These are phyloP conservation scores for Ailuropoda melanoleuca DNA, from an alignment of 2,113 vertebrate genomes.

Conservation along the genomic window DNA sequence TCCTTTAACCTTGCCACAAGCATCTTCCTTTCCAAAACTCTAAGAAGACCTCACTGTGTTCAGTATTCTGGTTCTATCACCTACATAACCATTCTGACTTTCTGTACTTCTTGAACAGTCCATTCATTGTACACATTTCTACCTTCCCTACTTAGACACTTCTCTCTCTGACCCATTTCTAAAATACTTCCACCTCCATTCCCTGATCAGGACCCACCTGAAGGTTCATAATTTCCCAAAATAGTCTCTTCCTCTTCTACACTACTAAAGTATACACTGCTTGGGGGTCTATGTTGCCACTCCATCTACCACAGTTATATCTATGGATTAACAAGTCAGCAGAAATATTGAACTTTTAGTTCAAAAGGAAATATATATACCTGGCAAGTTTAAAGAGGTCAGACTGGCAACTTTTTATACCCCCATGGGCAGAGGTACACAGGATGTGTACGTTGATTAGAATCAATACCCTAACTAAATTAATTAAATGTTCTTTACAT, in stretches of 20 bases:
- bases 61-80: neutral
- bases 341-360: slow-evolving; percentile 4
- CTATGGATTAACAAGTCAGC: slow-evolving; percentile 3
- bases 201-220: neutral
- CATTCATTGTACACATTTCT: neutral
- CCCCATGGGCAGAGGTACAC: neutral
- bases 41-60: neutral
- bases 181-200: neutral
- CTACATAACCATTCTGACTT: neutral
- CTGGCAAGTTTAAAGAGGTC: neutral
- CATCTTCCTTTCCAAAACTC: slow-evolving; percentile 5
- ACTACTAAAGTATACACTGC: neutral
- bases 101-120: neutral
- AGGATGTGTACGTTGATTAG: neutral
- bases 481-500: neutral
- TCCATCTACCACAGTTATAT: neutral
- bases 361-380: neutral
- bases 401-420: neutral
- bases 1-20: slow-evolving; percentile 13
- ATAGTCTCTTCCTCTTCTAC: neutral
- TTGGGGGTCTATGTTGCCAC: neutral
- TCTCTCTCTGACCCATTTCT: neutral
- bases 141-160: neutral
- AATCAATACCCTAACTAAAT: slow-evolving; percentile 1
- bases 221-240: slow-evolving; percentile 13